Percentiles rank a stretch among this genome's conserved stretches.
Conservation (phyloP, 1,140 invertebrate genomes). For the Euura lappo region DNA sequence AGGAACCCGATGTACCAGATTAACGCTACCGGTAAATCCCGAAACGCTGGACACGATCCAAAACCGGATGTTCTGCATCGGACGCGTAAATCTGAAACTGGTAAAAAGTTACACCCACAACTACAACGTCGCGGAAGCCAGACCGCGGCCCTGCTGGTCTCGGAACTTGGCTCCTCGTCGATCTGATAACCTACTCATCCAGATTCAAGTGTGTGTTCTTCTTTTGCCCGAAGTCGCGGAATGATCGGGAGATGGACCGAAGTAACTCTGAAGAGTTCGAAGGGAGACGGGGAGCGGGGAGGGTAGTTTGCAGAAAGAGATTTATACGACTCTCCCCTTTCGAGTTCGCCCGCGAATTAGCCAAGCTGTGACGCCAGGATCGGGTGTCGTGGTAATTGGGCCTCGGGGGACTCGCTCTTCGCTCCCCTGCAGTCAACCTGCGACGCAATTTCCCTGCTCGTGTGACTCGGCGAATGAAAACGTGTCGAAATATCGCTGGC, state of each 20-base stretch:
- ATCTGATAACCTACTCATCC: too few relatives aligned
- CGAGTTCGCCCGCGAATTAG: conserved; percentile 43
- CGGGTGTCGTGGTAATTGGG: conserved; percentile 58
- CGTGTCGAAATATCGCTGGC: too few relatives aligned
- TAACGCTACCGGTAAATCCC: conserved; percentile 16
- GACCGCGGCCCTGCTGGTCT: too few relatives aligned
- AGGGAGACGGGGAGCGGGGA: neutral
- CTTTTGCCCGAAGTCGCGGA: too few relatives aligned
- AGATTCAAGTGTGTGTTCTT: too few relatives aligned
- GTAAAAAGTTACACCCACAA: too few relatives aligned
- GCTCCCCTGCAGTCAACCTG: conserved; percentile 20
- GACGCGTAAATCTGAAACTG: too few relatives aligned
- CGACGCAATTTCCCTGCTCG: conserved; percentile 12
- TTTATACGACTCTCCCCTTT: conserved; percentile 51
- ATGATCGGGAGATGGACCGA: too few relatives aligned
- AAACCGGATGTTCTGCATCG: conserved; percentile 37
- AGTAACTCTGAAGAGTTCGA: neutral
- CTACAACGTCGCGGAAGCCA: too few relatives aligned
- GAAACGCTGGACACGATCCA: conserved; percentile 35
- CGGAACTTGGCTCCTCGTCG: too few relatives aligned
- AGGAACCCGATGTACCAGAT: conserved; percentile 6
- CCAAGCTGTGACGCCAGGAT: conserved; percentile 52
- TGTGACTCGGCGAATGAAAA: too few relatives aligned
- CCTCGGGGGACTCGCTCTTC: conserved; percentile 49
- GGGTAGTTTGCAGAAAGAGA: conserved; percentile 32